Evolutionary conservation across 2,797 vertebrate species (phyloP), one percentile per base, ranked within the genome.

Genomic region (Gallinago nigripennis): DNA sequence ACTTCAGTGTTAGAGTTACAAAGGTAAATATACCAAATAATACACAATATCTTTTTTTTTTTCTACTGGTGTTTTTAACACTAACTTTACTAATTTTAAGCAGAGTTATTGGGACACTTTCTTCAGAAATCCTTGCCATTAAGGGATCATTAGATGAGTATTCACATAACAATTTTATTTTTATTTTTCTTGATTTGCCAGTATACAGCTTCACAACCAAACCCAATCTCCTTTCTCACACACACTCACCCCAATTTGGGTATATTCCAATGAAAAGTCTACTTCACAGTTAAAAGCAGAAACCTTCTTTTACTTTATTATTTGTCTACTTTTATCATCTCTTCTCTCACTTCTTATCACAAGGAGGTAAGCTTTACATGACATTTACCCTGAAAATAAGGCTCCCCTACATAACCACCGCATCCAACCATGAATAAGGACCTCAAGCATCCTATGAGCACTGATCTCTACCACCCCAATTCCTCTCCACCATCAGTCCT

Each of bases 1-100:
- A 50, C 45, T 0, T 1, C 2, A 61, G 4, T 2, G 16, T 16
- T 17, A n/a, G 9, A 39, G 19, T 58, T n/a, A 4, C 31, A 58
- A 54, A 24, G 2, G 30, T 21, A 64, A 63, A 27, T 3, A 21
- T 2, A 41, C 2, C 37, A 37, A 64, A 16, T 8, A 37, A 37
- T 12, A 39, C 5, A n/a, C 4, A 46, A 46, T 14, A 37, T 37
- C 37, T 50, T 16, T 28, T 16, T 58, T 28, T 10, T 16, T 20
- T 31, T 54, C 14, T 12, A 31, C 1, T 11, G 1, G 4, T 31
- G 19, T 27, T 86, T 82, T 39, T 19, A n/a, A 35, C 24, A 4
- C 6, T 33, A 2, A 23, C 43, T 70, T 54, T 46, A 4, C 6
- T 33, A 2, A 23, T 51, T 70, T 54, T 46, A 58, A 91, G 31